Evolutionary conservation across 2,888 invertebrate genomes (phyloP), one percentile per base, ranked within the genome.

Genomic region (Meta bourneti): DNA sequence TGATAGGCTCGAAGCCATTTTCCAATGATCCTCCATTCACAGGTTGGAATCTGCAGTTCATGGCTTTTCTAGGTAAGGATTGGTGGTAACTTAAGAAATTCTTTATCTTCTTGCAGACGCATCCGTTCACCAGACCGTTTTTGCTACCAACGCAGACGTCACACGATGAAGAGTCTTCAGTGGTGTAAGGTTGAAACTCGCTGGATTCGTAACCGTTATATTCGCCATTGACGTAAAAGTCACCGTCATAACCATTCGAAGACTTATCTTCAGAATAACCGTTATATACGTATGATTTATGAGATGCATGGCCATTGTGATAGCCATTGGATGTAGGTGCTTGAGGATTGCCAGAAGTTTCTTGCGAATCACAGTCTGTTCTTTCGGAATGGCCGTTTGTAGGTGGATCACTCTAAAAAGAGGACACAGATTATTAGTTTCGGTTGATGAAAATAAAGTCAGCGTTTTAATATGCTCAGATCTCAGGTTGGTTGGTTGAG

Each of bases 141-240:
- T 89, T 89, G 9, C 72, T 71, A 0, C 89, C 85, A 0, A 86
- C 20, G 19, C 92, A 92, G 13, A 48, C 85, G n/a, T 83, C 85
- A 34, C 92, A 92, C 13, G 61, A 11, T 11, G 61, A 11, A n/a
- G n/a, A n/a, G 34, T 1, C 34, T 54, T 92, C 88, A 16, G 48
- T 71, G 4, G 20, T 61, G 7, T 20, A 71, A 13, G 61, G 52
- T 48, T 88, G 89, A 20, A 91, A 91, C 51, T 91, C 91, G 13
- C 91, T 91, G 34, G 91, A 91, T 49, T 91, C 87, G 20, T 91
- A 91, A 11, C 91, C 91, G 54, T 79, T 91, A 72, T 87, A 91
- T 51, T 91, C 91, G n/a, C 91, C 91, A 48, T 91, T 91, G 13
- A 91, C 83, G 52, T 87, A 91, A 34, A 91, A 91, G 54, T 91